phyloP scores from a whole-genome alignment of 2,113 vertebrate species.

The Urocolius indicus region DNA sequence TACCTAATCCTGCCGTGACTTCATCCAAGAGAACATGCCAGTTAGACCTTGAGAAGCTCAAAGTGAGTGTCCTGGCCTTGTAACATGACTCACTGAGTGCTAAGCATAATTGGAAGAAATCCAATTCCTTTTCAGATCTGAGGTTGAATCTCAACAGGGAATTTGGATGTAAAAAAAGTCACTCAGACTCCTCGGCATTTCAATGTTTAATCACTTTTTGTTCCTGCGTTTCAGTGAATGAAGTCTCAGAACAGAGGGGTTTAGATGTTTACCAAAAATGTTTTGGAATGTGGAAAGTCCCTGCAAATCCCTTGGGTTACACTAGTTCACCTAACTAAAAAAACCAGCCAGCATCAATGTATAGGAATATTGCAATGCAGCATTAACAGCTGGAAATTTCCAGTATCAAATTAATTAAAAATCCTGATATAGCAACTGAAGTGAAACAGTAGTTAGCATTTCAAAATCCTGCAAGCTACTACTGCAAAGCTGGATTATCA shows the following conservation, averaged over 20 bases:
- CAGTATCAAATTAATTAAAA: neutral
- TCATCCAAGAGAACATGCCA: neutral
- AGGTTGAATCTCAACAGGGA: conserved; percentile 38
- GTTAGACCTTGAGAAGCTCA: conserved; percentile 23
- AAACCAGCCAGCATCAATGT: neutral
- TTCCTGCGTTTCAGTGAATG: neutral
- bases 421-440: neutral
- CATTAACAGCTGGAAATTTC: neutral
- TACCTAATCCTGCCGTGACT: neutral
- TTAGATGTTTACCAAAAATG: neutral
- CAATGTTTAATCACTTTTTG: conserved; percentile 48
- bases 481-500: neutral
- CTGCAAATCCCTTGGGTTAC: neutral
- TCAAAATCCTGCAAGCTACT: neutral
- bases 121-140: conserved; percentile 37
- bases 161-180: conserved; percentile 20
- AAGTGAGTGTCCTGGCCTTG: conserved; percentile 16
- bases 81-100: conserved; percentile 29
- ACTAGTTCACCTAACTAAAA: neutral
- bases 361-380: neutral
- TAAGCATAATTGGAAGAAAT: conserved; percentile 26
- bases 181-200: conserved; percentile 32
- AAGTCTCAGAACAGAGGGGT: neutral
- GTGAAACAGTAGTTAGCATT: neutral
- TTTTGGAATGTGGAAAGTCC: neutral